phyloP scores from a whole-genome alignment of 2,888 invertebrate species.

The Sceliomorpha sp. region DNA sequence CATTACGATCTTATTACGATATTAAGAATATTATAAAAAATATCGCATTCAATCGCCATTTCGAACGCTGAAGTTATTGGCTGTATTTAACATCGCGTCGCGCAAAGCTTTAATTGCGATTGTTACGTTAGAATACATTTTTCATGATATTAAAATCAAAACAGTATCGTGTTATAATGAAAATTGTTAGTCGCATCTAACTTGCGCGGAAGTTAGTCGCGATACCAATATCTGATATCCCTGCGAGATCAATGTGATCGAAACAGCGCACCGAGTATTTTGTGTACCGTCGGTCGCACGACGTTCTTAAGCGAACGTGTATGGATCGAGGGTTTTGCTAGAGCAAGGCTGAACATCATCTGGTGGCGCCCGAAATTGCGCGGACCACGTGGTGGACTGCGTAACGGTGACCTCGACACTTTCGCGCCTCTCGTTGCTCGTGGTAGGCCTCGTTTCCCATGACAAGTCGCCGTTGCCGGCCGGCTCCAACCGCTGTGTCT shows the following conservation, averaged over 20 bases:
- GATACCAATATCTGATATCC: background rate
- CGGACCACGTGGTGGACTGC: constrained; percentile 71
- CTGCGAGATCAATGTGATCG: background rate
- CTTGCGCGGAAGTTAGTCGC: no score
- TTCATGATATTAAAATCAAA: no score
- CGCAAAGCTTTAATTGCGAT: no score
- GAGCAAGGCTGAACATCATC: constrained; percentile 78
- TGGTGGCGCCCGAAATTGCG: constrained; percentile 72
- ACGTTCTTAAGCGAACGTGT: constrained; percentile 70
- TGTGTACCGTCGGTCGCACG: constrained; percentile 6
- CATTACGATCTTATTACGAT: no score
- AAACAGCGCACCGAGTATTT: background rate
- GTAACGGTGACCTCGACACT: constrained; percentile 63
- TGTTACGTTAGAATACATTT: no score
- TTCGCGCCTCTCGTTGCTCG: constrained; percentile 64
- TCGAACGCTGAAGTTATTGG: no score
- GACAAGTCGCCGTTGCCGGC: constrained; percentile 69
- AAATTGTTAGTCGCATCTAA: no score
- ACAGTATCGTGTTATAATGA: no score
- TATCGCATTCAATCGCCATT: no score
- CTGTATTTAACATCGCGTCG: no score
- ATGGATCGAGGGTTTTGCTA: constrained; percentile 76
- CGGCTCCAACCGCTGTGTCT: constrained; percentile 61
- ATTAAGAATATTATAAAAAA: no score
- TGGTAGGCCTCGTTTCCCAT: constrained; percentile 70